Percentiles rank a stretch among this genome's conserved stretches.
These are phyloP conservation scores for Geothlypis trichas DNA, from an alignment of 2,113 vertebrate species.

Conservation along the genomic window DNA sequence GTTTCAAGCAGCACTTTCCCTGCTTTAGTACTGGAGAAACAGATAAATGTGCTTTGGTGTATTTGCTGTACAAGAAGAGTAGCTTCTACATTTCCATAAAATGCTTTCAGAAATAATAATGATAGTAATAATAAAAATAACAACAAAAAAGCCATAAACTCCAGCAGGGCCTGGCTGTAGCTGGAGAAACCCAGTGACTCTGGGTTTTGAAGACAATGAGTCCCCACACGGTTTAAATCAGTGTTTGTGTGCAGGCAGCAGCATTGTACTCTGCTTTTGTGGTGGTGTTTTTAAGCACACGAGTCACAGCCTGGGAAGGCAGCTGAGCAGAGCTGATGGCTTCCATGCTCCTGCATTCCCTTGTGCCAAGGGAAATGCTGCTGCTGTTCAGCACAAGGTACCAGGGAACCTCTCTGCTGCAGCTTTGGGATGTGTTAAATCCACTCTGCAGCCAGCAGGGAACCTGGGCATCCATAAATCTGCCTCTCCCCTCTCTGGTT, in stretches of 20 bases:
- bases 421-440: not conserved
- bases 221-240: not conserved
- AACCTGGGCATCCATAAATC: constrained; percentile 1
- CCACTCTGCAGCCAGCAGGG: not conserved
- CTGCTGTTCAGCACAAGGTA: not conserved
- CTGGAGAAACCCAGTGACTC: not conserved
- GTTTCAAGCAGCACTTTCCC: not conserved
- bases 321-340: constrained; percentile 26
- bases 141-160: not conserved
- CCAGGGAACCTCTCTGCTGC: not conserved
- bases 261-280: not conserved
- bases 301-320: not conserved
- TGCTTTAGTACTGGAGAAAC: not conserved
- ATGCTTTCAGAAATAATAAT: not conserved
- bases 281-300: not conserved
- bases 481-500: not conserved
- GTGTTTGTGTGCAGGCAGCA: not conserved
- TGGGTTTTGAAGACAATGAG: not conserved
- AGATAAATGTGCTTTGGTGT: not conserved
- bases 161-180: not conserved
- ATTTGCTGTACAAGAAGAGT: not conserved
- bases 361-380: not conserved
- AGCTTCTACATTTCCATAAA: not conserved
- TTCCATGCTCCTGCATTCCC: not conserved
- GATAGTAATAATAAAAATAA: not conserved